Base-by-base conservation (phyloP, 1,140 invertebrate species). In the Procambarus virginalis region DNA sequence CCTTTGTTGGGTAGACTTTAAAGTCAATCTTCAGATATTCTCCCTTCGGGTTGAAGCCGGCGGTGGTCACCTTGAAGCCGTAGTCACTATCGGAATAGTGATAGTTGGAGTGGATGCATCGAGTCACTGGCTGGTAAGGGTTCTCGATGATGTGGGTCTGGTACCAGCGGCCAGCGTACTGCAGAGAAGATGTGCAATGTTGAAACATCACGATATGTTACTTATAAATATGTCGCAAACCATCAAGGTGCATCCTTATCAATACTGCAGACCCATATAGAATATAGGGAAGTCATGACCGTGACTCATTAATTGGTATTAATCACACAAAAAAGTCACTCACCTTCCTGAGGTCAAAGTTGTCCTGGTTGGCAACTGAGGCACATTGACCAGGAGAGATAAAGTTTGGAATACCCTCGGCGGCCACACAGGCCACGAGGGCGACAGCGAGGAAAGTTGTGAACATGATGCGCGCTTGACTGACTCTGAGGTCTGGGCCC, bases 131-230 rank as follows among this genome's bases (percentile, higher is more conserved):
- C 49, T 75, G 83, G 73, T 76, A 75, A 4, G 73, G 20, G 5
- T 75, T 85, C 9, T 85, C 83, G 10, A 85, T 76, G 8, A 85
- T 51, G 46, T 85, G 55, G n/a, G 83, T 75, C n/a, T 55, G 49
- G 49, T 85, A 85, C 83, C 83, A 85, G 2, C 83, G 83, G 3
- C 83, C 83, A 58, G 64, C 48, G 51, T 85, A 85, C 83, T 85
- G 73, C 3, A 4, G n/a, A 34, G 34, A 34, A 34, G 1, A 34
- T 34, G 34, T 34, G 34, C 1, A 34, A 34, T 34, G 34, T 34
- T 34, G 34, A 34, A 34, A 34, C 34, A 34, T 34, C 34, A 34
- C 34, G 34, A 34, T 34, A 34, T 34, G 34, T 34, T 34, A 34
- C 34, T 34, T 34, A 34, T 34, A 34, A 34, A 34, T 34, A 34